Base-by-base conservation (phyloP, 2,888 invertebrate species). In the Vanessa cardui region DNA sequence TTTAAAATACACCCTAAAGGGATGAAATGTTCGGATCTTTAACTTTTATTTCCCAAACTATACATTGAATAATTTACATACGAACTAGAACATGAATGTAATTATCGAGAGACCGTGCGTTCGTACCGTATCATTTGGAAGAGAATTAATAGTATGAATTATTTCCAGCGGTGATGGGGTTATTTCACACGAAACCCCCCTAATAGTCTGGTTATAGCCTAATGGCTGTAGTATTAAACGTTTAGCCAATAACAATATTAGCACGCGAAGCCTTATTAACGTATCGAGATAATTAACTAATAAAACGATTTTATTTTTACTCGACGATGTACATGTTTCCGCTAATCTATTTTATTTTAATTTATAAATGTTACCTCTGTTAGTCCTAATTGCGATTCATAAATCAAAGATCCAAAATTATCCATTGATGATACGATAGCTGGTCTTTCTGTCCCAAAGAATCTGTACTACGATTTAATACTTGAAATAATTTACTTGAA, bases 181-280 rank as follows among this genome's bases (percentile, higher is more conserved):
- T 62, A 68, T 63, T 67, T 68, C 44, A 56, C 52, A 54, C 52
- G 52, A 54, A 49, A 46, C 70, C 59, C 58, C 64, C 62, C 63
- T 71, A 71, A 68, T 70, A 64, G 54, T 62, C 56, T 62, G 62
- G 65, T 66, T 66, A 66, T 66, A 64, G 61, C 45, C 60, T 70
- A 64, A 70, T 64, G 56, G 44, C 50, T 60, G 61, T 64, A 45
- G 63, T 45, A 62, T 66, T 66, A 58, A 70, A 56, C 60, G 64
- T 58, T 66, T 64, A 67, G 64, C 64, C 68, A 59, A 64, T 68
- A 66, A 66, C 50, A 60, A 58, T 66, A 68, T 58, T 64, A 64
- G 18, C 18, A 52, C 65, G 60, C 6, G 21, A 39, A 58, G 46
- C 26, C 16, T 9, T 9, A 56, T 39, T 56, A 33, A 56, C 26